A percentile compares a stretch with the other conserved stretches of the same genome.
These are phyloP conservation scores for Acomys russatus DNA, from an alignment of 2,797 vertebrate genomes.

Conservation along the genomic window DNA sequence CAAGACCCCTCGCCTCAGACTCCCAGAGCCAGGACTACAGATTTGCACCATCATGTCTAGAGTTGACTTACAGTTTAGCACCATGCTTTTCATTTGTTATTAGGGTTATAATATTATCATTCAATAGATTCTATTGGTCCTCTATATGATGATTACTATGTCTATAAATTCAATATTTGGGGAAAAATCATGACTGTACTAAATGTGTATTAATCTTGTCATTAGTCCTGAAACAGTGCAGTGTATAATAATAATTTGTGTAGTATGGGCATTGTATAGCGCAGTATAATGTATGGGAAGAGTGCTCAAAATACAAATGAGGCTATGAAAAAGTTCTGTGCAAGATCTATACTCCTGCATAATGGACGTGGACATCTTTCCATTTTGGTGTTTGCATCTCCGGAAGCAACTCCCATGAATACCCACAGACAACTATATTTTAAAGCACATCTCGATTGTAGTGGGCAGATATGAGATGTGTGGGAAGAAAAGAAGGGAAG, in stretches of 20 bases:
- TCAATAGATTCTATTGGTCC: neutral
- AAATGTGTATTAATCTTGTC: neutral
- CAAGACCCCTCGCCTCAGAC: neutral
- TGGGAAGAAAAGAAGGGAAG: neutral
- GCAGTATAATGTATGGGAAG: neutral
- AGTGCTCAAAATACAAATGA: neutral
- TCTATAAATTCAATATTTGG: neutral
- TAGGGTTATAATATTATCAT: neutral
- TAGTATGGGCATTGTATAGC: neutral
- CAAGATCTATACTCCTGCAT: neutral
- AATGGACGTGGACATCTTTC: neutral
- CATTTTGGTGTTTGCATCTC: neutral
- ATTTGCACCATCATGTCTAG: neutral
- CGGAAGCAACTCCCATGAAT: neutral
- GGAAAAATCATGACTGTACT: neutral
- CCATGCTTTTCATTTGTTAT: neutral
- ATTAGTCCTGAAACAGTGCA: neutral
- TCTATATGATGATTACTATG: neutral
- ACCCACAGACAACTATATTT: neutral
- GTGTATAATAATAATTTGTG: neutral
- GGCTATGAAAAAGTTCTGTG: neutral
- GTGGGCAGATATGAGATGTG: neutral
- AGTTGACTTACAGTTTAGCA: neutral
- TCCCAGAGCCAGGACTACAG: too few relatives aligned
- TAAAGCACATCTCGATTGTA: neutral